Percentiles rank a stretch among this genome's conserved stretches.
Evolutionary conservation across 2,888 invertebrate species (phyloP).

Genomic region (Bombylius discolor): DNA sequence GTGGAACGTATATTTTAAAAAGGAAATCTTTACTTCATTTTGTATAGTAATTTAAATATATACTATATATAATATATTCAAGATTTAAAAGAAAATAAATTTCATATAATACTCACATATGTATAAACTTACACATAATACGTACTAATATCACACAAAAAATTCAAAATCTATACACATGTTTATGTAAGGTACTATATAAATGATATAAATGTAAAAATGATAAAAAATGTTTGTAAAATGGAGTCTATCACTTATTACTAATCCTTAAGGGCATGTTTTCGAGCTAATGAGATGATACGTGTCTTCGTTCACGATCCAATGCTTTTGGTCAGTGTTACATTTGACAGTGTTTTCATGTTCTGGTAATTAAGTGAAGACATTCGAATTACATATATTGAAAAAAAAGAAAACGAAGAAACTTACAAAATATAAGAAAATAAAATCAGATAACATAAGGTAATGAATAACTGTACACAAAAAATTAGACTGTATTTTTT

Average conservation of each 20-base stretch:
- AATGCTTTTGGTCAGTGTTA: slow-evolving; percentile 4
- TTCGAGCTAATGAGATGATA: slow-evolving; percentile 8
- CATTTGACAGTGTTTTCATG: slow-evolving; percentile 8
- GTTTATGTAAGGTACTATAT: not conserved
- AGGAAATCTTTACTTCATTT: too few species aligned
- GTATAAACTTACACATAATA: too few species aligned
- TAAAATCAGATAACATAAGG: not conserved
- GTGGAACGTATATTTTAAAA: too few species aligned
- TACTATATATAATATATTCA: too few species aligned
- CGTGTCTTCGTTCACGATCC: slow-evolving; percentile 1
- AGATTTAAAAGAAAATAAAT: too few species aligned
- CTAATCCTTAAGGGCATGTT: slow-evolving; percentile 4
- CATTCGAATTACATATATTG: slow-evolving; percentile 3
- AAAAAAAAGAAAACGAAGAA: not conserved
- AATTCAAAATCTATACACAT: not conserved
- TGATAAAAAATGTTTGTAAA: not conserved
- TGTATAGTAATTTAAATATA: too few species aligned
- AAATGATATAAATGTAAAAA: not conserved
- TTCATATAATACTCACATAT: too few species aligned
- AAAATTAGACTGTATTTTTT: too few species aligned
- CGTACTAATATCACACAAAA: too few species aligned
- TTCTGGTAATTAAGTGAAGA: slow-evolving; percentile 10
- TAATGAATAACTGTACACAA: too few species aligned
- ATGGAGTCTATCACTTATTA: slow-evolving; percentile 1
- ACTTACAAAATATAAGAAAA: not conserved